Evolutionary conservation across 2,113 vertebrate genomes (phyloP).

Genomic region (Nibea albiflora): DNA sequence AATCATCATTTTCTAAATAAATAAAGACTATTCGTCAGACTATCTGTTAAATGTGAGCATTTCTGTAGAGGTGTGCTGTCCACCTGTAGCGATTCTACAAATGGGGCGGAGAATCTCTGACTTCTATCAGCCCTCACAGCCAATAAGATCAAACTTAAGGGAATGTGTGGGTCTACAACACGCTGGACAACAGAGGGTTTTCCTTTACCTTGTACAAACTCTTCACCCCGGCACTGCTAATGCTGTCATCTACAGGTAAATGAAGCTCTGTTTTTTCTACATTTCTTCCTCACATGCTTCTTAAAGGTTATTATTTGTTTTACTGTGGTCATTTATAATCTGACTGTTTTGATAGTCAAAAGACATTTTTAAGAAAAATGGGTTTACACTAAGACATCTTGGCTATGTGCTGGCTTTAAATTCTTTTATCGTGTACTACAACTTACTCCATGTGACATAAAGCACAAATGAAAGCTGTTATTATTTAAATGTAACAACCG

Average conservation of each 20-base stretch:
- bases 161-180: not conserved
- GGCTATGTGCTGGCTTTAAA: not conserved
- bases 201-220: not conserved
- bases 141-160: slow-evolving; percentile 34
- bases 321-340: not conserved
- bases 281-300: not conserved
- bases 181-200: not conserved
- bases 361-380: not conserved
- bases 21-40: not conserved
- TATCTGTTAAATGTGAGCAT: not conserved
- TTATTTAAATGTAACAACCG: not conserved
- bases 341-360: not conserved
- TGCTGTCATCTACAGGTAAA: slow-evolving; percentile 49
- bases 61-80: not conserved
- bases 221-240: not conserved
- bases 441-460: not conserved
- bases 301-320: not conserved
- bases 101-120: slow-evolving; percentile 55
- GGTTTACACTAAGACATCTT: not conserved
- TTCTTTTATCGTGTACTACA: not conserved
- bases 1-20: not conserved
- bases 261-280: not conserved
- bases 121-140: not conserved
- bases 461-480: not conserved
- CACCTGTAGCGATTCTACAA: not conserved